A percentile compares a stretch with the other conserved stretches of the same genome.
These are phyloP conservation scores for Lutraria rhynchaena DNA, from an alignment of 1,140 invertebrate genomes.

Conservation along the genomic window DNA sequence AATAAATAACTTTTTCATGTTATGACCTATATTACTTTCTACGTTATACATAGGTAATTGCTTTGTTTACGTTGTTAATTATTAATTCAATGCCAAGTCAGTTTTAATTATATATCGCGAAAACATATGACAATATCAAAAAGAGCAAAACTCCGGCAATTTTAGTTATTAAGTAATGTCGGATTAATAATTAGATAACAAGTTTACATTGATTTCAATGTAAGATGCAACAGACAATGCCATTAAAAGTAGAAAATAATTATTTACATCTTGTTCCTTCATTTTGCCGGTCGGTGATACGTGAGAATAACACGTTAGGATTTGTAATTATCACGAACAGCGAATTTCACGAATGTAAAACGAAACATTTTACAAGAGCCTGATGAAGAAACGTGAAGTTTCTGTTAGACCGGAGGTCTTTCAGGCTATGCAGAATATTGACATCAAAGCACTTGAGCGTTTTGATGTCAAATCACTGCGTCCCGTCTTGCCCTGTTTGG, in stretches of 20 bases:
- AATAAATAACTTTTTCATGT: too few species aligned
- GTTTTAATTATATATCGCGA: background rate
- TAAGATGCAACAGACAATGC: too few species aligned
- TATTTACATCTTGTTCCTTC: background rate
- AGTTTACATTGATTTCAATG: too few species aligned
- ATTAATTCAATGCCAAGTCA: too few species aligned
- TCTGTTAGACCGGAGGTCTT: constrained; percentile 83
- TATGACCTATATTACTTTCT: too few species aligned
- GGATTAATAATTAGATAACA: too few species aligned
- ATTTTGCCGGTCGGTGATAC: constrained; percentile 18
- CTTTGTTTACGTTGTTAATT: too few species aligned
- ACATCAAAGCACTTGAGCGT: constrained; percentile 88
- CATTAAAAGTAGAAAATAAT: background rate
- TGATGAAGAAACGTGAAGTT: constrained; percentile 60
- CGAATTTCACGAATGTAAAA: background rate
- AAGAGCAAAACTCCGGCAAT: too few species aligned
- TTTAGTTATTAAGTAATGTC: too few species aligned
- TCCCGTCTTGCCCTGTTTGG: constrained; percentile 95
- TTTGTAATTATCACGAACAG: background rate
- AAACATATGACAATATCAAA: constrained; percentile 13
- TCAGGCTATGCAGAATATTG: constrained; percentile 90
- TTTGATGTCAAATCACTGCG: constrained; percentile 89
- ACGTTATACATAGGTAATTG: too few species aligned
- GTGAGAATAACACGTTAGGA: background rate
- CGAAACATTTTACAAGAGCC: too few species aligned